Evolutionary conservation across 2,888 invertebrate species (phyloP).

Genomic region (Aricia artaxerxes): DNA sequence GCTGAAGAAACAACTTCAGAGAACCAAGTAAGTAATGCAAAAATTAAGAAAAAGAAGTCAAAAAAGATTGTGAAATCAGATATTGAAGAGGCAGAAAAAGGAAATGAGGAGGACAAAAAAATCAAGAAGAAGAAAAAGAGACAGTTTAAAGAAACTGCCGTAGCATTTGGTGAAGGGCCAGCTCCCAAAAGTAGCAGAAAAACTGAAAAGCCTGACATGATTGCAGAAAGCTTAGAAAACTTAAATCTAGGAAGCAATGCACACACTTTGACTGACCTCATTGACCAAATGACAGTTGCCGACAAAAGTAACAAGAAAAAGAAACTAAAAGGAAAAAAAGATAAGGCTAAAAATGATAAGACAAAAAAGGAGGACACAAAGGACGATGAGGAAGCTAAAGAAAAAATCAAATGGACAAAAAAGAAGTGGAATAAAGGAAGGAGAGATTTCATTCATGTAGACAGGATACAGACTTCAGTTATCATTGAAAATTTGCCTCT

Average conservation of each 20-base stretch:
- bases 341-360: constrained; percentile 32
- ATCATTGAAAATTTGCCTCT: constrained; percentile 65
- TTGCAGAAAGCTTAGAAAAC: constrained; percentile 61
- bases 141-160: constrained; percentile 39
- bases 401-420: constrained; percentile 65
- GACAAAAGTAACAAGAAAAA: constrained; percentile 61
- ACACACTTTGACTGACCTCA: constrained; percentile 59
- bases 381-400: constrained; percentile 53
- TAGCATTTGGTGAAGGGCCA: constrained; percentile 50
- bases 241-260: constrained; percentile 67
- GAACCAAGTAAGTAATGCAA: constrained; percentile 31
- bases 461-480: constrained; percentile 48
- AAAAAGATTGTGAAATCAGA: constrained; percentile 16
- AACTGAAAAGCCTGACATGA: constrained; percentile 54
- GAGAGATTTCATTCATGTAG: constrained; percentile 49
- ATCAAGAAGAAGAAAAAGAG: constrained; percentile 56
- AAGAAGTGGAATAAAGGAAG: constrained; percentile 68
- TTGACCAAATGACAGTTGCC: constrained; percentile 69
- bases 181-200: constrained; percentile 52
- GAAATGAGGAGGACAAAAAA: neutral
- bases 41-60: constrained; percentile 34
- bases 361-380: constrained; percentile 43
- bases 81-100: constrained; percentile 3
- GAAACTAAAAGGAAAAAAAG: constrained; percentile 52
- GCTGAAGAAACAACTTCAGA: constrained; percentile 26